Conservation (phyloP, 2,888 invertebrate genomes). For the Plebejus anna region DNA sequence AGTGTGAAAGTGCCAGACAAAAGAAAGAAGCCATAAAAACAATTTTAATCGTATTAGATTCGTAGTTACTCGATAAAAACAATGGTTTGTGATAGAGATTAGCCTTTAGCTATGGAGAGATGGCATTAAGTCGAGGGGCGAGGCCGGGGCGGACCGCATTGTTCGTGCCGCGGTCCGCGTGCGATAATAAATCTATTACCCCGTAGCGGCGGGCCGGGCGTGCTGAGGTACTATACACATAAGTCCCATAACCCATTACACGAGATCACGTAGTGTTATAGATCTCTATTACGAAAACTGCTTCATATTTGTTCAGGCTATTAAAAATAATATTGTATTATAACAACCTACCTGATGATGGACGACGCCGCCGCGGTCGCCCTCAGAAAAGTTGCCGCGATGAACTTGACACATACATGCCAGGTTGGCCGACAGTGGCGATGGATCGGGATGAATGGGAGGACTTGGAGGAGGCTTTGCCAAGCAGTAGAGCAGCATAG, state of each 20-base stretch:
- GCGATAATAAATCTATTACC: slow-evolving; percentile 38
- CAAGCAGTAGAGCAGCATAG: no score
- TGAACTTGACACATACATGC: no score
- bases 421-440: no score
- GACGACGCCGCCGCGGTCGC: no score
- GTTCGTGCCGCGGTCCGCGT: slow-evolving; percentile 42
- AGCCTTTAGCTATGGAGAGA: slow-evolving; percentile 46
- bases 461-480: no score
- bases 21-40: background rate
- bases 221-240: slow-evolving; percentile 30
- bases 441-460: no score
- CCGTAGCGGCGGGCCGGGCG: slow-evolving; percentile 33
- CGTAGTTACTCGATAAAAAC: slow-evolving; percentile 14
- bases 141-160: slow-evolving; percentile 46
- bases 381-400: no score
- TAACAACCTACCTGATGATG: no score
- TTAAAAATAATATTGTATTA: no score
- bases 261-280: slow-evolving; percentile 37
- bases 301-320: no score
- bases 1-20: background rate
- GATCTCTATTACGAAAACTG: background rate
- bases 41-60: slow-evolving; percentile 3
- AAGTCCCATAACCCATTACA: slow-evolving; percentile 8
- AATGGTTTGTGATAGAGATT: slow-evolving; percentile 33
- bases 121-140: slow-evolving; percentile 42